These are phyloP conservation scores for Coleophora flavipennella DNA, from an alignment of 2,888 invertebrate species.

Conservation along the genomic window DNA sequence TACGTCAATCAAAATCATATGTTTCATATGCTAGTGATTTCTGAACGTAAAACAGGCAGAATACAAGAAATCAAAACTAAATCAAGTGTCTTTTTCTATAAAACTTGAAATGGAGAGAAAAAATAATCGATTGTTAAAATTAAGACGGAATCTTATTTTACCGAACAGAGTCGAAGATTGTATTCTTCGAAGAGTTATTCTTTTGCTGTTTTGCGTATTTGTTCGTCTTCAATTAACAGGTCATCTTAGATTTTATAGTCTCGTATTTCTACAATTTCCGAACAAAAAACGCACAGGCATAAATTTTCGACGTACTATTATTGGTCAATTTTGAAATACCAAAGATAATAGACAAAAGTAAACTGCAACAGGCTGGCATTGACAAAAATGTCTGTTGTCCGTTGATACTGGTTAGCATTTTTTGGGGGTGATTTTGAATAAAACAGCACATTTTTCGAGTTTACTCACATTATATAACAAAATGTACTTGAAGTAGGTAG, in stretches of 20 bases:
- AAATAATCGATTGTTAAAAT: no score
- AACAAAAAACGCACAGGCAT: constrained; percentile 9
- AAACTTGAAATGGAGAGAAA: no score
- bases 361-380: constrained; percentile 62
- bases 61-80: no score
- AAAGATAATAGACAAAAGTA: constrained; percentile 47
- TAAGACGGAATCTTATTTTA: no score
- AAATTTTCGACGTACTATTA: constrained; percentile 20
- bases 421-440: constrained; percentile 52
- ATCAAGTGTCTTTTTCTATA: no score
- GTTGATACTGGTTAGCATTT: constrained; percentile 50
- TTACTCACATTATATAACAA: constrained; percentile 39
- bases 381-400: constrained; percentile 60
- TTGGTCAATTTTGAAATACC: constrained; percentile 55
- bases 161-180: no score
- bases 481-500: constrained; percentile 40
- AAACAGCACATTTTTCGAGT: constrained; percentile 25
- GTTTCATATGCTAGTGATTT: no score
- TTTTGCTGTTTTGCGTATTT: no score
- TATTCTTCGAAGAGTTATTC: no score
- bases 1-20: not conserved
- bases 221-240: no score
- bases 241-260: no score
- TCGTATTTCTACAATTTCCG: not conserved
- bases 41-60: no score